Evolutionary conservation across 2,888 invertebrate species (phyloP), one percentile per base, ranked within the genome.

Genomic region (Autographa pulchrina): DNA sequence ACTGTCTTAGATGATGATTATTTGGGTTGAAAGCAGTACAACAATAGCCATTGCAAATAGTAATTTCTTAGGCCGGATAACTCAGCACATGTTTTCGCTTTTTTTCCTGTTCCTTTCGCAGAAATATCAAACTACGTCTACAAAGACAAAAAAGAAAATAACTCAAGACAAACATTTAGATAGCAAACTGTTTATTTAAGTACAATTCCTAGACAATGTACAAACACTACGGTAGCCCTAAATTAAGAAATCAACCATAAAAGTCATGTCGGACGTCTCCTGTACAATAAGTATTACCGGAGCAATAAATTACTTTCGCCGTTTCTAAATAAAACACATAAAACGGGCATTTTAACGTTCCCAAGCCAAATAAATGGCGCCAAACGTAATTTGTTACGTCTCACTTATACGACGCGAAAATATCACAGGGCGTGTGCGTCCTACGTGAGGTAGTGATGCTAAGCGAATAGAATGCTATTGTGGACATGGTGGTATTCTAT

Each of bases 251-350:
- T 65, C n/a, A 52, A 58, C 35, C 13, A 61, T 76, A 74, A 70
- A 71, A 72, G 59, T 78, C 60, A 64, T 65, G 58, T 58, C 25
- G 58, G 41, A 18, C 20, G 60, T 70, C 43, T 59, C 11, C 20
- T 56, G 2, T 41, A 68, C 77, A 72, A 63, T 65, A 60, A 76
- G 72, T 69, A 76, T 76, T 71, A 80, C 67, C 20, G 20, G 25
- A 48, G 74, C 72, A 76, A 86, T 85, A 82, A 82, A 85, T 85
- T 70, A 83, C 74, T 32, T 76, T 72, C 68, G 59, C 54, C 62
- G 70, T 81, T 81, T 83, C 78, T 85, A 86, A 80, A 85, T 84
- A 86, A 82, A 82, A 82, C 74, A 84, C 75, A 79, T 80, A 78
- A 81, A 84, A 81, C 54, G 70, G 63, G 72, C 80, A 81, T 83